Evolutionary conservation across 2,113 vertebrate genomes (phyloP).

Genomic region (Empidonax traillii): DNA sequence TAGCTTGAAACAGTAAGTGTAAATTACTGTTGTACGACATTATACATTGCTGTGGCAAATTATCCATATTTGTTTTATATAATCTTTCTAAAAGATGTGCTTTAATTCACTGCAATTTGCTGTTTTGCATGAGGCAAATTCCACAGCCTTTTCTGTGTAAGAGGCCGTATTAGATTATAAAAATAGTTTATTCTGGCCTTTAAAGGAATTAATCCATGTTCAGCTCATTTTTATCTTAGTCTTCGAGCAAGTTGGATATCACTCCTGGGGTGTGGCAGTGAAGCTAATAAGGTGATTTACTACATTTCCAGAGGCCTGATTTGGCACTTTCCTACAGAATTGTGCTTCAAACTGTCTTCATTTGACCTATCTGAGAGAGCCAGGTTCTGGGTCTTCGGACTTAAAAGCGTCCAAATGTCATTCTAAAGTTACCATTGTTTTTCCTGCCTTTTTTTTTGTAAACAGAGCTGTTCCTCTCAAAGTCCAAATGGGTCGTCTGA

Average conservation of each 20-base stretch:
- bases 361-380: neutral
- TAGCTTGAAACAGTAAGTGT: neutral
- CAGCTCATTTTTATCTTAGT: slow-evolving; percentile 16
- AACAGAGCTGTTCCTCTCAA: neutral
- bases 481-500: neutral
- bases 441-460: neutral
- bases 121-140: neutral
- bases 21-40: neutral
- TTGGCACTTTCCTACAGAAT: neutral
- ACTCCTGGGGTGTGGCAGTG: neutral
- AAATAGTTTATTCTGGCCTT: slow-evolving; percentile 5
- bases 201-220: neutral
- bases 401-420: neutral
- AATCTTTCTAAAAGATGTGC: neutral
- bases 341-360: neutral
- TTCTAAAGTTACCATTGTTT: neutral
- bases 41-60: neutral
- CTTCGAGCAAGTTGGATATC: neutral
- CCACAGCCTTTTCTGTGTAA: neutral
- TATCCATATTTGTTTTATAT: neutral
- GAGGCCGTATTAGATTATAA: neutral
- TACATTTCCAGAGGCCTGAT: neutral
- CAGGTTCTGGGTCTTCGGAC: neutral
- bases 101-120: neutral
- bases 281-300: neutral